These are phyloP conservation scores for Apamea monoglypha DNA, from an alignment of 2,888 invertebrate species.

Conservation along the genomic window DNA sequence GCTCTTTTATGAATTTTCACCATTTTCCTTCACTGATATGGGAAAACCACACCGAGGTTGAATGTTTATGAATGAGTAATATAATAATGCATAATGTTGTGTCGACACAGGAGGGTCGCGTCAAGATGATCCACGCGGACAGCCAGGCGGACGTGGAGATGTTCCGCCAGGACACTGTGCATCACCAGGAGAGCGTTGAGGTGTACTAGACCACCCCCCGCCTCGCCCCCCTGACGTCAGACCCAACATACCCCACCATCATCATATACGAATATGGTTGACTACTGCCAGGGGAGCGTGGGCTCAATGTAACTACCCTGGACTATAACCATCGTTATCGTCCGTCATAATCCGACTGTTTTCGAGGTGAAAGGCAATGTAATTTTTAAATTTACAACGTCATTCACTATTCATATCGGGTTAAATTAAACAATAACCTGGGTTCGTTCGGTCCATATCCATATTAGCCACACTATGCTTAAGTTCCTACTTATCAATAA, in stretches of 20 bases:
- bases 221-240: too few species aligned
- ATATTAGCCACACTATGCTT: slow-evolving; percentile 15
- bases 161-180: slow-evolving; percentile 93
- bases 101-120: slow-evolving; percentile 83
- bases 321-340: neutral
- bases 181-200: slow-evolving; percentile 89
- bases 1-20: neutral
- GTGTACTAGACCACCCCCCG: slow-evolving; percentile 78
- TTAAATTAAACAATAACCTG: neutral
- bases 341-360: neutral
- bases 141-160: slow-evolving; percentile 93
- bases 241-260: neutral
- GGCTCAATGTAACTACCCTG: neutral
- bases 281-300: slow-evolving; percentile 5
- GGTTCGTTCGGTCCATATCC: neutral
- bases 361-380: neutral
- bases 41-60: neutral
- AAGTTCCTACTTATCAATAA: slow-evolving; percentile 33
- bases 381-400: slow-evolving; percentile 1
- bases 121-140: slow-evolving; percentile 92
- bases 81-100: neutral
- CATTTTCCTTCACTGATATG: neutral
- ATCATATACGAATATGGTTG: neutral
- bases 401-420: neutral
- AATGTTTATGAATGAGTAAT: neutral